Evolutionary conservation across 2,888 invertebrate species (phyloP), one percentile per base, ranked within the genome.

Genomic region (Cosmopolites sordidus): DNA sequence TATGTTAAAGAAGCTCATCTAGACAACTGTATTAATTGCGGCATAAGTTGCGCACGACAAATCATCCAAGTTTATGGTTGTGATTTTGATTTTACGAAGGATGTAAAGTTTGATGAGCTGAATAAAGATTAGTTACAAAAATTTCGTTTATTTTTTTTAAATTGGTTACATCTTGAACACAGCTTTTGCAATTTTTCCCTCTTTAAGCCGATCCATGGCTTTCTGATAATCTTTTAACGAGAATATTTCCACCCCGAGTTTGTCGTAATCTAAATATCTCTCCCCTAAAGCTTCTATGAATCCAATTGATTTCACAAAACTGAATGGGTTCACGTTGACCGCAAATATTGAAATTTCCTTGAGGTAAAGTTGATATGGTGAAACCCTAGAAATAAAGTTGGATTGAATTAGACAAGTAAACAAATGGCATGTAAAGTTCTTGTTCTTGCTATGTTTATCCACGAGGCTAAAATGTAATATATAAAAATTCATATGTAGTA

Each of bases 301-400:
- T 0, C 78, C 78, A 8, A 86, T 67, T 1, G 84, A 82, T 61
- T 80, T 84, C 0, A 79, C 79, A 68, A 85, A 85, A 15, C 79
- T 79, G 66, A 77, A 84, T 0, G 84, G 85, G 64, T 87, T 87
- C 51, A 86, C 82, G 60, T 81, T 82, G 0, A 83, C 82, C 0
- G 84, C 86, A 22, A 82, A 71, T 2, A 87, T 72, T 0, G 78
- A 80, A 54, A 83, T 45, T 67, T 87, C 87, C 59, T 83, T 84
- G 64, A 76, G 73, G 68, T 79, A 85, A 17, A 86, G 75, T 53
- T 81, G 72, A 66, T 71, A 82, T 0, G 83, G 83, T 40, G 78
- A 76, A 17, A 81, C 60, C 37, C 81, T 81, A 69, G 30, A 75
- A 69, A n/a, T 43, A 55, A 46, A 38, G n/a, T n/a, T n/a, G n/a